A percentile compares a stretch with the other conserved stretches of the same genome.
These are phyloP conservation scores for Plutomurus gul DNA, from an alignment of 1,140 invertebrate genomes.

Conservation along the genomic window DNA sequence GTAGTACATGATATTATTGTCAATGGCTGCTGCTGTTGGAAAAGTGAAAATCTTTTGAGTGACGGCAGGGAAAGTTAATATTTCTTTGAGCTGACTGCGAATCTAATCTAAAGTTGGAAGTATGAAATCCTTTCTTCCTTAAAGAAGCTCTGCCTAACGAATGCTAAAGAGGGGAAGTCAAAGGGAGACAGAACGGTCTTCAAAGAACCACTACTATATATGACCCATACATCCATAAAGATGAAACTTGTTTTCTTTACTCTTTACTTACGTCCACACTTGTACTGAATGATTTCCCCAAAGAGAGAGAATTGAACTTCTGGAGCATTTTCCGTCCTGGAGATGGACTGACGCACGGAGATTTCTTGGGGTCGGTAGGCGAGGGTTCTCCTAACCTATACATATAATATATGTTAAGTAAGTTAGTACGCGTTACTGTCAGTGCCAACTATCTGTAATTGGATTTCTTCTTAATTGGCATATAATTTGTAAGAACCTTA, in stretches of 20 bases:
- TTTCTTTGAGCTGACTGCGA: not conserved
- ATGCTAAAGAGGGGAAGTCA: not conserved
- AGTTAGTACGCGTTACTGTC: no score
- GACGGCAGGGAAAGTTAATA: not conserved
- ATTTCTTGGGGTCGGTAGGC: slow-evolving; percentile 45
- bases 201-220: no score
- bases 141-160: not conserved
- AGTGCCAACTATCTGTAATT: no score
- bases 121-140: not conserved
- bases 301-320: slow-evolving; percentile 51
- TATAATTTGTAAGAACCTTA: no score
- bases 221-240: no score
- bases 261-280: slow-evolving; percentile 48
- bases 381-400: slow-evolving; percentile 47
- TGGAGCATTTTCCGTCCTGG: slow-evolving; percentile 51
- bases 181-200: slow-evolving; percentile 10
- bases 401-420: no score
- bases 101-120: not conserved
- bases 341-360: slow-evolving; percentile 48
- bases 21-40: no score
- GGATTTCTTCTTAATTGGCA: no score
- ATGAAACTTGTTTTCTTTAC: not conserved
- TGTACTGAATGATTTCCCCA: slow-evolving; percentile 50
- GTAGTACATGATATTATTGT: no score
- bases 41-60: no score